phyloP scores from a whole-genome alignment of 1,140 invertebrate genomes.

The Pachypeltis micranthus region DNA sequence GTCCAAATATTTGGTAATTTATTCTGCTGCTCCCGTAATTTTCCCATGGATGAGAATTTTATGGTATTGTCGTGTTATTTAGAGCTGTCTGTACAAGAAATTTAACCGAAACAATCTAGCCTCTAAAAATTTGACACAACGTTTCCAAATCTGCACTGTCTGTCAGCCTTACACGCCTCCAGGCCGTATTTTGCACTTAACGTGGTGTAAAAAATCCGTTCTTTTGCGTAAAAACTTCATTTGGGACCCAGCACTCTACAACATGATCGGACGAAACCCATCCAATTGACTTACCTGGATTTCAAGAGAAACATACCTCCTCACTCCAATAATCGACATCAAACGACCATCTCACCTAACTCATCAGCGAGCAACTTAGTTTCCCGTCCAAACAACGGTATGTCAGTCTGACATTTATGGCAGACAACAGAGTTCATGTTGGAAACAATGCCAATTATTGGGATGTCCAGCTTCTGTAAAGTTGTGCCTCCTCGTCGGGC shows the following conservation, averaged over 20 bases:
- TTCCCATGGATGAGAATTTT: too few species aligned
- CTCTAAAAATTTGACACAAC: too few species aligned
- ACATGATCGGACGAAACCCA: too few species aligned
- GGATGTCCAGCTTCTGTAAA: slow-evolving; percentile 66
- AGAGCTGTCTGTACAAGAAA: too few species aligned
- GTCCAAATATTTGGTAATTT: too few species aligned
- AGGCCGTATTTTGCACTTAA: neutral
- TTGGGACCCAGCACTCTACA: too few species aligned
- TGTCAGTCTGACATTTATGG: slow-evolving; percentile 49
- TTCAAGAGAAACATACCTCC: neutral
- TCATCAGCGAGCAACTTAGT: slow-evolving; percentile 38
- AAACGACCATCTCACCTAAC: slow-evolving; percentile 25
- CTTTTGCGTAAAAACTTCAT: too few species aligned
- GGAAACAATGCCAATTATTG: slow-evolving; percentile 67
- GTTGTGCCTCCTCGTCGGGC: slow-evolving; percentile 65
- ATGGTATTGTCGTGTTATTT: too few species aligned
- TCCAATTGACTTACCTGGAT: too few species aligned
- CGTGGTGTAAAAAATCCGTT: neutral
- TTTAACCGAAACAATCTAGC: too few species aligned
- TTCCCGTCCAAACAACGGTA: slow-evolving; percentile 48
- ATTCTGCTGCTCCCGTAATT: too few species aligned
- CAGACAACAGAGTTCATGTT: slow-evolving; percentile 73
- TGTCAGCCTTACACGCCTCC: neutral
- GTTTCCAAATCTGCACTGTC: too few species aligned
- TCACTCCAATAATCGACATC: neutral